phyloP scores from a whole-genome alignment of 2,797 vertebrate genomes.

The Betta splendens region DNA sequence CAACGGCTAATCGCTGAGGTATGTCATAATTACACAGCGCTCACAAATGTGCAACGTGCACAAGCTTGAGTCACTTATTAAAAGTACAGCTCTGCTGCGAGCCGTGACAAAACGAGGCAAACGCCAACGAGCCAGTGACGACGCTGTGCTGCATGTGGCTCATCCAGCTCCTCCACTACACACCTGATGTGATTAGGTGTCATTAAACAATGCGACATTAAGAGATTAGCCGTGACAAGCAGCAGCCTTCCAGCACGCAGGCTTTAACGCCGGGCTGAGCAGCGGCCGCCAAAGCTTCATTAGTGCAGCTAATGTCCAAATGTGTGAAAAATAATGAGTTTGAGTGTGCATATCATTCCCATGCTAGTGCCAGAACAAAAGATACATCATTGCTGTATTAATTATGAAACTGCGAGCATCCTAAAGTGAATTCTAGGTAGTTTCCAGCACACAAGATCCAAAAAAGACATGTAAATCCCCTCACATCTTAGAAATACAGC shows the following conservation, averaged over 20 bases:
- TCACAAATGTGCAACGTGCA: background rate
- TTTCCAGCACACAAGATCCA: no score
- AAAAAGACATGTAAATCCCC: no score
- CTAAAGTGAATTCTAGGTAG: no score
- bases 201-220: background rate
- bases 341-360: background rate
- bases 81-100: background rate
- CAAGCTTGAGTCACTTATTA: background rate
- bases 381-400: no score
- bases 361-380: no score
- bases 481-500: constrained; percentile 43
- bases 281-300: no score
- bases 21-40: background rate
- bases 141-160: background rate
- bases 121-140: background rate
- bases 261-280: background rate
- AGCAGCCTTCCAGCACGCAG: background rate
- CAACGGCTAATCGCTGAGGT: background rate
- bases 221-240: background rate
- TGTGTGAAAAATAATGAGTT: background rate
- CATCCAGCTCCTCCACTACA: background rate
- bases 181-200: background rate
- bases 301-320: background rate
- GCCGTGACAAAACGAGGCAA: background rate
- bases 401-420: no score